Evolutionary conservation across 2,113 vertebrate genomes (phyloP), one percentile per base, ranked within the genome.

Genomic region (Phycodurus eques): DNA sequence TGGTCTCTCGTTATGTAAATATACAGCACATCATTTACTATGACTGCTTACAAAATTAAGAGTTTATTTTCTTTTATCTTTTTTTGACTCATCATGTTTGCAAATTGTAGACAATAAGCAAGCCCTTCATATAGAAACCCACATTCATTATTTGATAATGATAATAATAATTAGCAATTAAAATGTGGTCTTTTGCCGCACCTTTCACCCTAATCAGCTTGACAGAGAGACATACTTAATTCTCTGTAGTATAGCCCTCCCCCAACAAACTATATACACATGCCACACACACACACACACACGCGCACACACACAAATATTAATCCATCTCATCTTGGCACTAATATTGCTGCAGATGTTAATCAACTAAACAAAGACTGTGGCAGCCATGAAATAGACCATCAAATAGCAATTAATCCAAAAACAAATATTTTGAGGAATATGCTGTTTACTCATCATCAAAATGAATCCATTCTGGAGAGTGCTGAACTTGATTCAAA

Each of bases 151-250:
- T 83, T n/a, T n/a, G n/a, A n/a, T n/a, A n/a, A n/a, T n/a, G n/a
- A n/a, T n/a, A n/a, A n/a, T n/a, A n/a, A n/a, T 89, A 91, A 93
- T 92, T 91, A 90, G 90, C 89, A 92, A 93, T 92, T 92, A 88
- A 91, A 92, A 92, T 91, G 73, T 39, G 65, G 49, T 86, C 74
- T 87, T 90, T 85, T 87, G 82, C 80, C 74, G 85, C 74, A 65
- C 72, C 72, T 77, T 91, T 88, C 68, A 7, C 70, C 78, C 84
- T 91, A 91, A 91, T 92, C 87, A 91, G 86, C 86, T 72, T 89
- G 83, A 90, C 75, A 87, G 79, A 85, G 71, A 85, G 73, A 84
- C 57, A 49, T 69, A 74, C 35, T 15, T 81, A 83, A 87, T 85
- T 86, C 79, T 89, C 79, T 77, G 44, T 68, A 71, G 77, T 80